Conservation (phyloP, 2,797 vertebrate species). For the Carduelis carduelis region DNA sequence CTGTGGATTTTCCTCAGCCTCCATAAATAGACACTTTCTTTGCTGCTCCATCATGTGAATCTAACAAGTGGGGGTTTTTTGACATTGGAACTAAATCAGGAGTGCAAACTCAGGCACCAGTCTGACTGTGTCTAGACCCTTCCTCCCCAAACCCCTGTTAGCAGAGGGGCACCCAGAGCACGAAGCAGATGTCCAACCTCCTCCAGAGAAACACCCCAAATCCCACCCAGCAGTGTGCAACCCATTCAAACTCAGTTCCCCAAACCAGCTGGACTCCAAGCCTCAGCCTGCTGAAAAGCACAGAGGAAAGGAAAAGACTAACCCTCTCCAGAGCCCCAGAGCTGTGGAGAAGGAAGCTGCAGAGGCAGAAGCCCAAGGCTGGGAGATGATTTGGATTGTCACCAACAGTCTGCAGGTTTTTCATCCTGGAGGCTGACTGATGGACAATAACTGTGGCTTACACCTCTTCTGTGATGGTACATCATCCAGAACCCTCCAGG, state of each 20-base stretch:
- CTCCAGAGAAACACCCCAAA: neutral
- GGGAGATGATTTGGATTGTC: neutral
- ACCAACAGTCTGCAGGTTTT: neutral
- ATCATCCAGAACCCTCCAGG: neutral
- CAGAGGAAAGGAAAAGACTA: neutral
- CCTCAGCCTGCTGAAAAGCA: neutral
- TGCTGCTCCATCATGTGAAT: constrained; percentile 24
- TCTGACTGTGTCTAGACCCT: neutral
- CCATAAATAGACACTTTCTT: constrained; percentile 40
- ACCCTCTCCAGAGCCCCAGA: neutral
- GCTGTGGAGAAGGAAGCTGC: neutral
- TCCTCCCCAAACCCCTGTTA: neutral
- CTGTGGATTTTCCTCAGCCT: neutral
- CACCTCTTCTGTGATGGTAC: neutral
- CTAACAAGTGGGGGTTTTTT: neutral
- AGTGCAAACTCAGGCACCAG: neutral
- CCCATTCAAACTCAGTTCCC: neutral
- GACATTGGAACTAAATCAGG: neutral
- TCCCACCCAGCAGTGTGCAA: neutral
- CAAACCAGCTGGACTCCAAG: neutral
- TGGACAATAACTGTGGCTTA: neutral
- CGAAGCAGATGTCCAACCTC: neutral
- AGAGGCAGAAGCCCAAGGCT: neutral
- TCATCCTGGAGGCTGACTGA: neutral
- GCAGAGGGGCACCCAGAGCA: neutral